Base-by-base conservation (phyloP, 2,113 vertebrate species). In the Phasianus colchicus region DNA sequence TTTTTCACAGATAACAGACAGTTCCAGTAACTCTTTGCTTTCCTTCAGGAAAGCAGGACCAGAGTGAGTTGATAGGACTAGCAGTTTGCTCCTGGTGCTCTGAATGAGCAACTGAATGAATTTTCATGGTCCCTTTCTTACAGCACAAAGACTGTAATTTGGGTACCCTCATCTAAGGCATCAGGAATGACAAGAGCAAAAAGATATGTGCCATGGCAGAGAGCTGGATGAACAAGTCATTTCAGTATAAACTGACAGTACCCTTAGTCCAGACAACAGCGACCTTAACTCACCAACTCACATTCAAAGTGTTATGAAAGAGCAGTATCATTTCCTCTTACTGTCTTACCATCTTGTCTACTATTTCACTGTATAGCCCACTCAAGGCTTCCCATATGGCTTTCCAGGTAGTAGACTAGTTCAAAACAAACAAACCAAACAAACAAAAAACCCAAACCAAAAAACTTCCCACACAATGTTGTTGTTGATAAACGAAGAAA, bases 401-500 rank as follows among this genome's bases (percentile, higher is more conserved):
- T 92, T 86, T 91, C 43, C 63, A 78, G 63, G 64, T 81, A 75
- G 57, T 45, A 88, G 65, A 92, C 34, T 24, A 69, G 38, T 7
- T 38, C 10, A 3, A 5, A 50, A 38, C 38, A 38, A 38, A 38
- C 38, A 38, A 38, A 38, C 38, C 13, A 25, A 52, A 52, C 12
- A 12, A 50, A 50, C 29, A 40, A 57, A 32, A 54, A 78, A 11
- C 14, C 42, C 42, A 20, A 40, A 55, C 38, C 38, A 57, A 76
- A 63, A 55, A 61, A 19, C 42, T 73, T 72, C 45, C 40, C 54
- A 57, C 52, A 63, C 69, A 61, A 64, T 83, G 50, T 75, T 92
- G 75, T 82, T 93, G 75, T 75, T 90, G 77, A 95, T 92, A 87
- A 88, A 85, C 83, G 81, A 92, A 86, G 74, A 79, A 80, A 89